Evolutionary conservation across 2,113 vertebrate genomes (phyloP).

Genomic region (Aphelocoma coerulescens): DNA sequence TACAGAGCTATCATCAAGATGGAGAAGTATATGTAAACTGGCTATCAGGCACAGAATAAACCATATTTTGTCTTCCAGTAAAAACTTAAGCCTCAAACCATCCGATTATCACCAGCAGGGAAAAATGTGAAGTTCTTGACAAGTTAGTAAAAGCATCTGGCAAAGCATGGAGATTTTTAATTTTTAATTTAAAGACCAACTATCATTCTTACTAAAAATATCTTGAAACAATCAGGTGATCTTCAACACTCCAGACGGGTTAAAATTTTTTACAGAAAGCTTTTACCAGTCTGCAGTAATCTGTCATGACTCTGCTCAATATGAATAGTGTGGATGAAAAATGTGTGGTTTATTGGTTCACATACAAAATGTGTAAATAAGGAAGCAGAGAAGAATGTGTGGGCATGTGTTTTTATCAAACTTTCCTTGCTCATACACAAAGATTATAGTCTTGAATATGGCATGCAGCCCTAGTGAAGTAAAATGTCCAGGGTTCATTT

Average conservation of each 20-base stretch:
- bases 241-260: neutral
- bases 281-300: neutral
- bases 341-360: neutral
- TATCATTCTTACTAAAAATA: constrained; percentile 38
- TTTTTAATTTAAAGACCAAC: constrained; percentile 44
- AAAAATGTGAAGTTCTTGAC: neutral
- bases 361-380: constrained; percentile 26
- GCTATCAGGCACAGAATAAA: neutral
- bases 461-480: neutral
- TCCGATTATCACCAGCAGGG: neutral
- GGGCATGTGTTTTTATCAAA: neutral
- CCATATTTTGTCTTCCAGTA: neutral
- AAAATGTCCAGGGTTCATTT: neutral
- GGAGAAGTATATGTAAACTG: neutral
- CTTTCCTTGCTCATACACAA: neutral
- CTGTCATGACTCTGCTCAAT: neutral
- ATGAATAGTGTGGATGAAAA: neutral
- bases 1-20: neutral
- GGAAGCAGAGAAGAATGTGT: neutral
- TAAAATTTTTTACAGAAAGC: constrained; percentile 7
- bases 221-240: constrained; percentile 10
- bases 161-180: neutral
- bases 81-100: neutral
- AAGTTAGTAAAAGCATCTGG: neutral
- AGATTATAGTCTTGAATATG: neutral